Base-by-base conservation (phyloP, 1,140 invertebrate genomes). In the Microplitis demolitor region DNA sequence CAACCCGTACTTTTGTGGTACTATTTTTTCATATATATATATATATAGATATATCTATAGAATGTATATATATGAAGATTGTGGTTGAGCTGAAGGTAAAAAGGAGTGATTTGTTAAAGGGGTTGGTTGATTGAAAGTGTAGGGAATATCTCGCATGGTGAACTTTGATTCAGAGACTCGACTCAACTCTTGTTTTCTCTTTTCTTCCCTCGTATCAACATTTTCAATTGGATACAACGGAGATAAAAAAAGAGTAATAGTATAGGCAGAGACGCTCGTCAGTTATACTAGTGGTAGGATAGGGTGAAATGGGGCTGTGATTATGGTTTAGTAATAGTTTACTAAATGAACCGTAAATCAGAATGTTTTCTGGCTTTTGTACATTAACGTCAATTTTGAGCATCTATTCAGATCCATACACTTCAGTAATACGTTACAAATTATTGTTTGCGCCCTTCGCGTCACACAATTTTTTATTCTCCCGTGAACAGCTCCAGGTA, bases 321-420 rank as follows among this genome's bases (percentile, higher is more conserved):
- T 45, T 45, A 45, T 45, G 34, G 58, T 69, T n/a, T 66, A 37
- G 63, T 66, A 14, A 37, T 45, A 50, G 9, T 14, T 66, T 54
- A 39, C 50, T 31, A 54, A 67, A 53, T 67, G 66, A 67, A 67
- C 45, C 33, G 66, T 53, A 54, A 53, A 33, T 33, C 16, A 33
- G 45, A 33, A 33, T 67, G 56, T n/a, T 67, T 34, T 67, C 51
- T 67, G 31, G 66, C 66, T 35, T 34, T 67, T 67, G 66, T 67
- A 24, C 6, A 45, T 14, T 13, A 54, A 67, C 16, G 37, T 14
- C 50, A 54, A 51, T 24, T 5, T 50, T 9, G 14, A 67, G 33
- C 39, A 51, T 50, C 39, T 34, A 67, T 67, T 33, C 66, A 54
- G 11, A 67, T 50, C 35, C 11, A 64, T 54, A 67, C 50, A 35